These are phyloP conservation scores for Galeopsomyia nigrocyanea DNA, from an alignment of 2,888 invertebrate genomes.

Conservation along the genomic window DNA sequence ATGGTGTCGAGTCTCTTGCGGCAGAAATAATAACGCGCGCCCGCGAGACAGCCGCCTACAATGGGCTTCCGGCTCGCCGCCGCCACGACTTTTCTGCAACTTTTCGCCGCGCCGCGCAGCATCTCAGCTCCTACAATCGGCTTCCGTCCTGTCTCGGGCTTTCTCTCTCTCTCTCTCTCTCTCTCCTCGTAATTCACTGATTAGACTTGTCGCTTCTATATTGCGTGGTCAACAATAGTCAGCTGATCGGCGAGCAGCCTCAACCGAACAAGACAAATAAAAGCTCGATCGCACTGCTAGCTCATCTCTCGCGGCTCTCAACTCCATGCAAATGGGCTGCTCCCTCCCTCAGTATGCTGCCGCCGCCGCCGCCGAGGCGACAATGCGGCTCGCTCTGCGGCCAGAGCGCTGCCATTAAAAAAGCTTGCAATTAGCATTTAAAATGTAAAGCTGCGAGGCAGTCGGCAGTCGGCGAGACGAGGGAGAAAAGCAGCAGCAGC, in stretches of 20 bases:
- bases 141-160: conserved; percentile 55
- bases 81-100: background rate
- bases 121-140: conserved; percentile 41
- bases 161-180: conserved; percentile 45
- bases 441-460: conserved; percentile 60
- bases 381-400: conserved; percentile 1
- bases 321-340: too few species aligned
- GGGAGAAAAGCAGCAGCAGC: conserved; percentile 1
- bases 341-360: too few species aligned
- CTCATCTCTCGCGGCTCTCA: too few species aligned
- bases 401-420: conserved; percentile 20
- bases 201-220: too few species aligned
- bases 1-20: background rate
- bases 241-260: too few species aligned
- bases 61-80: conserved; percentile 23
- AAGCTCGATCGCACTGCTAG: too few species aligned
- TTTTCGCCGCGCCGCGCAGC: background rate
- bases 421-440: conserved; percentile 66
- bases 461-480: conserved; percentile 20
- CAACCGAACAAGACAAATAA: too few species aligned
- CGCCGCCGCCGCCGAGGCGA: background rate
- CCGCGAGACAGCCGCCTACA: conserved; percentile 5
- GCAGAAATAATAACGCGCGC: background rate
- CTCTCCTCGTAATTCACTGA: conserved; percentile 11
- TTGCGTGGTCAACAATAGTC: too few species aligned